A percentile compares a stretch with the other conserved stretches of the same genome.
Conservation (phyloP, 2,113 vertebrate genomes). For the Dissostichus mawsoni region DNA sequence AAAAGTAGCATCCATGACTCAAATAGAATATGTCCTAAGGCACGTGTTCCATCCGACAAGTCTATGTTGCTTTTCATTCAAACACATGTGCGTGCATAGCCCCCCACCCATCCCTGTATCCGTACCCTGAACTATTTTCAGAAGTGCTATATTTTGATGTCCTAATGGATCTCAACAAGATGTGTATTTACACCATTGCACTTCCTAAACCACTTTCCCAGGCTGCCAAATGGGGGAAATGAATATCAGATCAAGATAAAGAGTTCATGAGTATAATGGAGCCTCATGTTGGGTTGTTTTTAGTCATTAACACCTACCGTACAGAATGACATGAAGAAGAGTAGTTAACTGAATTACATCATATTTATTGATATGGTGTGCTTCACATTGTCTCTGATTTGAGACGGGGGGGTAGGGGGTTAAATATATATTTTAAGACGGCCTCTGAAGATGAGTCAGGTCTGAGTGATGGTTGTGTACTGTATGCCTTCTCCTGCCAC, state of each 20-base stretch:
- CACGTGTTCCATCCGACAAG: background rate
- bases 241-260: slow-evolving; percentile 2
- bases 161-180: slow-evolving; percentile 78
- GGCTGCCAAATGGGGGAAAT: slow-evolving; percentile 20
- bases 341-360: slow-evolving; percentile 34
- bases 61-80: slow-evolving; percentile 9
- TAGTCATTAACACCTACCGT: slow-evolving; percentile 27
- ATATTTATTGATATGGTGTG: slow-evolving; percentile 35
- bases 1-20: background rate
- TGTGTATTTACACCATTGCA: slow-evolving; percentile 27
- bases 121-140: slow-evolving; percentile 49
- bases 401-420: background rate
- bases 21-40: background rate
- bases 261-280: slow-evolving; percentile 50
- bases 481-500: slow-evolving; percentile 37
- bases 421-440: slow-evolving; percentile 43
- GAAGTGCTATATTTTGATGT: slow-evolving; percentile 37
- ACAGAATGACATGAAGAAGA: slow-evolving; percentile 17
- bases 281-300: slow-evolving; percentile 36
- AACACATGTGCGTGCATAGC: slow-evolving; percentile 7
- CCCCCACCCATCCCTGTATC: background rate
- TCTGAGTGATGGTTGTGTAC: slow-evolving; percentile 43
- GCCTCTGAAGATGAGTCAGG: slow-evolving; percentile 60
- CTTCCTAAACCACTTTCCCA: slow-evolving; percentile 23
- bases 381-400: slow-evolving; percentile 24